Evolutionary conservation across 2,113 vertebrate species (phyloP), one percentile per base, ranked within the genome.

Genomic region (Tinamus guttatus): DNA sequence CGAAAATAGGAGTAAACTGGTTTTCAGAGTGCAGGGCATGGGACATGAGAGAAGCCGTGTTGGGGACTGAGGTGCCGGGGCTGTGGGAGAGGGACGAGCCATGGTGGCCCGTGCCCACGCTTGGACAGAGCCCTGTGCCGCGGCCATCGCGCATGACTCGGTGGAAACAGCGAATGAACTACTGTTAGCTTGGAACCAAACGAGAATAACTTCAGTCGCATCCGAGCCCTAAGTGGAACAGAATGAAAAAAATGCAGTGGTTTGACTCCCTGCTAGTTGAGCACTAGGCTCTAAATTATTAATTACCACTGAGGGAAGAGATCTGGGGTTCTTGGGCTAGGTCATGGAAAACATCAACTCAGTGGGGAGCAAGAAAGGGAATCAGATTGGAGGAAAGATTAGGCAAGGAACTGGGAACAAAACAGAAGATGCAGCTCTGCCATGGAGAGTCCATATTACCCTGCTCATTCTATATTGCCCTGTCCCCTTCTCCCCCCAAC

Each of bases 191-290:
- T 54, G 86, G 80, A 32, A 41, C 85, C 3, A 0, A 77, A 47
- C 45, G 83, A 80, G 41, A 92, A 68, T 78, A 64, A 1, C 91
- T 88, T 58, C 83, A 86, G 80, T 84, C 77, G 60, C 47, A 92
- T 89, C 86, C 1, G 11, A 95, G 91, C 83, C 86, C 62, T 86
- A 79, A 92, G 27, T 88, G 89, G 88, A 97, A 95, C 83, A 94
- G 94, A 97, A 97, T 96, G 94, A 93, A 84, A 95, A 95, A 63
- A 89, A 93, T 58, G 83, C 70, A 19, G 93, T 89, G 93, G 81
- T 93, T 95, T 93, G 90, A 76, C 83, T 93, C 93, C 85, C 93
- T 90, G 86, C 94, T 93, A 94, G 85, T 60, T 75, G 85, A 94
- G 92, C 90, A 38, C 82, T 81, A 86, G 73, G 76, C 64, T 94